phyloP scores from a whole-genome alignment of 2,113 vertebrate genomes.

The Scytalopus superciliaris region DNA sequence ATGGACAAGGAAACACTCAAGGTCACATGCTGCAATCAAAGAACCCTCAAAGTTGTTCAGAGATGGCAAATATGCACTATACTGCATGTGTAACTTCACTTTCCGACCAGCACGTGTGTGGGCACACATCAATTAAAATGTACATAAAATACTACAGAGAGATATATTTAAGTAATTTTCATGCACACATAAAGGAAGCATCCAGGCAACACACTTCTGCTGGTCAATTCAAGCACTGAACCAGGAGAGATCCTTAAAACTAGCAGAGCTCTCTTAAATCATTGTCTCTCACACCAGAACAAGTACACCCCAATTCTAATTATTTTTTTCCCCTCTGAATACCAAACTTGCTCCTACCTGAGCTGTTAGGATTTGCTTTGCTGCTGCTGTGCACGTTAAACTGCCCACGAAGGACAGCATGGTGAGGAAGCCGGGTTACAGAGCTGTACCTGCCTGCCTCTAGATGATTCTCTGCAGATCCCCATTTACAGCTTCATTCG shows the following conservation, averaged over 20 bases:
- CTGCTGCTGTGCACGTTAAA: not conserved
- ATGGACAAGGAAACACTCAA: not conserved
- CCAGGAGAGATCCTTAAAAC: not conserved
- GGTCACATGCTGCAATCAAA: not conserved
- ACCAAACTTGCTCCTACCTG: not conserved
- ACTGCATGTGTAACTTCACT: not conserved
- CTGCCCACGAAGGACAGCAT: rapidly evolving
- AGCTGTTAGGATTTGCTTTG: not conserved
- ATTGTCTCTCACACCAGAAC: not conserved
- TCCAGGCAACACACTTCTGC: not conserved
- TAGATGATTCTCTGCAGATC: not conserved
- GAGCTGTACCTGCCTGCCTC: not conserved
- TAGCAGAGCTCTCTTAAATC: not conserved
- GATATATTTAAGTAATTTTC: not conserved
- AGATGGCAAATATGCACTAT: not conserved
- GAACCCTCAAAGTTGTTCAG: not conserved
- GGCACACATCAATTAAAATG: not conserved
- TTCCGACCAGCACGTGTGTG: not conserved
- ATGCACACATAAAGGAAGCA: not conserved
- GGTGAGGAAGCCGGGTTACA: not conserved
- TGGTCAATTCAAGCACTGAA: not conserved
- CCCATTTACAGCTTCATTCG: not conserved
- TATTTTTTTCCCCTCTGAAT: not conserved
- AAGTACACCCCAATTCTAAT: not conserved
- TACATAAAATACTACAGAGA: not conserved